Evolutionary conservation across 2,797 vertebrate genomes (phyloP).

Genomic region (Lithobates sylvaticus): DNA sequence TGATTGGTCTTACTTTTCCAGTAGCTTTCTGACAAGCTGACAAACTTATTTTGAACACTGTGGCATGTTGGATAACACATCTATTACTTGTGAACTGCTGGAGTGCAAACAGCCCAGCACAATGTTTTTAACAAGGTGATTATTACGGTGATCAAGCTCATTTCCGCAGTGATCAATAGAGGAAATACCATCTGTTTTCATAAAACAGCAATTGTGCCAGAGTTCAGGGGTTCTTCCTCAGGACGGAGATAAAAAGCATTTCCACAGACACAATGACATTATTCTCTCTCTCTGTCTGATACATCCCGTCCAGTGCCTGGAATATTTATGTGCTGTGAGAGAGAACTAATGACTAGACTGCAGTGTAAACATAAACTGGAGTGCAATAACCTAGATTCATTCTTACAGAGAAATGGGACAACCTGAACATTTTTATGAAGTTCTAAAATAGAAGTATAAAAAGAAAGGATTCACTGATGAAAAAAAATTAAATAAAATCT

Average conservation of each 20-base stretch:
- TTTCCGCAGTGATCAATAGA: constrained; percentile 60
- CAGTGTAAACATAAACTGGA: constrained; percentile 16
- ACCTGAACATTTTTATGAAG: neutral
- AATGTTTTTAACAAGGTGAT: constrained; percentile 53
- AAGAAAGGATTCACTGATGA: neutral
- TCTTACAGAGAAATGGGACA: neutral
- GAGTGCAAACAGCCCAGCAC: constrained; percentile 25
- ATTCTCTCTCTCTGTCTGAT: constrained; percentile 57
- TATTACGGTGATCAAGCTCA: constrained; percentile 47
- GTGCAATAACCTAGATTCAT: neutral
- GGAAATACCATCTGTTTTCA: constrained; percentile 61
- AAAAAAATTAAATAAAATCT: too few species aligned
- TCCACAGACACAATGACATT: constrained; percentile 62
- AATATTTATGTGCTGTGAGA: constrained; percentile 45
- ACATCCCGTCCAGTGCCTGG: constrained; percentile 48
- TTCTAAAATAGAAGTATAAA: neutral
- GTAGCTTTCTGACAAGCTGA: neutral
- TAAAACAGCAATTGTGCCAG: constrained; percentile 56
- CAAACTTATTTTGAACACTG: constrained; percentile 22
- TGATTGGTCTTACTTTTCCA: neutral
- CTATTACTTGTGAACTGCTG: constrained; percentile 27
- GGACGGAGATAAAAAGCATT: constrained; percentile 63
- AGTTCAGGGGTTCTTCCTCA: constrained; percentile 58
- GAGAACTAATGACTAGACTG: neutral
- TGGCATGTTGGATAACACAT: constrained; percentile 3